phyloP scores from a whole-genome alignment of 1,140 invertebrate genomes.

The Brachionus paranguensis region DNA sequence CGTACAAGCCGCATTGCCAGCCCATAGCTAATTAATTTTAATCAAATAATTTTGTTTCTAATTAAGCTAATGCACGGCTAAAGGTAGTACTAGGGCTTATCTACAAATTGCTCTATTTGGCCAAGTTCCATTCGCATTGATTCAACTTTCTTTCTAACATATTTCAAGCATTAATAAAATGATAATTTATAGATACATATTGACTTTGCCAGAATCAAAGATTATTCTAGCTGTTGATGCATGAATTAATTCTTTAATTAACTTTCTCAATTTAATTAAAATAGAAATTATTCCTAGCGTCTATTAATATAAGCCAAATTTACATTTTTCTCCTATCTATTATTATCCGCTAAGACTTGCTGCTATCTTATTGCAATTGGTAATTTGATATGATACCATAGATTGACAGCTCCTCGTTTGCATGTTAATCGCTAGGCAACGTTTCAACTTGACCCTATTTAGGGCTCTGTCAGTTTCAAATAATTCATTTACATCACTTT shows the following conservation, averaged over 20 bases:
- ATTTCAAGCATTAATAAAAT: conserved; percentile 38
- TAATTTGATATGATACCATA: neutral
- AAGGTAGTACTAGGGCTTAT: neutral
- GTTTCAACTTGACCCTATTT: neutral
- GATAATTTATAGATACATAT: conserved; percentile 36
- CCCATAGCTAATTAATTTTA: conserved; percentile 22
- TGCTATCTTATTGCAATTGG: neutral
- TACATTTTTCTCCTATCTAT: neutral
- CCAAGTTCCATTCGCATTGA: neutral
- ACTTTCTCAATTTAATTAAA: conserved; percentile 30
- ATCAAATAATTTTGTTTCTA: neutral
- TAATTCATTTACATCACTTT: too few species aligned
- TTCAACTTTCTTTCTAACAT: neutral
- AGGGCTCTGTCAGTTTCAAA: neutral
- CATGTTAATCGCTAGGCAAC: neutral
- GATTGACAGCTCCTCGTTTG: neutral
- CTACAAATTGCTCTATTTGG: neutral
- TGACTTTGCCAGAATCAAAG: neutral
- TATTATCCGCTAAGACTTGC: neutral
- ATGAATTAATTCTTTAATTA: conserved; percentile 39
- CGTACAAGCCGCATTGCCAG: neutral
- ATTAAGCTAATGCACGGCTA: conserved; percentile 10
- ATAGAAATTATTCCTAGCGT: neutral
- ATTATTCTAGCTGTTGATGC: conserved; percentile 31
- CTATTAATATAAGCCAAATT: neutral